Evolutionary conservation across 2,797 vertebrate genomes (phyloP).

Genomic region (Echeneis naucrates): DNA sequence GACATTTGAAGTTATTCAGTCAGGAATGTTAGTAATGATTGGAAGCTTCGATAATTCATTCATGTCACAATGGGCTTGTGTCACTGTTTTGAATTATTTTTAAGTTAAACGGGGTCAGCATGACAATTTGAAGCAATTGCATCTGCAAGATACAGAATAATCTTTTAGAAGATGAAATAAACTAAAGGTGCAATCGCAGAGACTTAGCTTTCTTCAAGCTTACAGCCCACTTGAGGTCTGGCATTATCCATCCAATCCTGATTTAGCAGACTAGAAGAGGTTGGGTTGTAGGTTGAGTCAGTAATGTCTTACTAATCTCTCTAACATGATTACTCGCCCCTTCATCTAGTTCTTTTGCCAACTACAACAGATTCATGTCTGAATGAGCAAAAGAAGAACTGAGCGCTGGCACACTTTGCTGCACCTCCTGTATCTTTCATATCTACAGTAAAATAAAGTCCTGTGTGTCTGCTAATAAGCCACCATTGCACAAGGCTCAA

Average conservation of each 20-base stretch:
- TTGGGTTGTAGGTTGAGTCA: neutral
- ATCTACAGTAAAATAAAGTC: conserved; percentile 47
- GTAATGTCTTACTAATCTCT: conserved; percentile 29
- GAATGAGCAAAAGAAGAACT: neutral
- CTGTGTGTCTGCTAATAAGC: conserved; percentile 11
- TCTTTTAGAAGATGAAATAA: conserved; percentile 3
- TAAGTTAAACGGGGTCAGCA: neutral
- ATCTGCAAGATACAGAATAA: neutral
- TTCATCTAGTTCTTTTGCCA: conserved; percentile 19
- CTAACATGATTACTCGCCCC: conserved; percentile 23
- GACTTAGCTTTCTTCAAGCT: conserved; percentile 30
- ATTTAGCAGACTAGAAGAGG: conserved; percentile 26
- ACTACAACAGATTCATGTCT: conserved; percentile 2
- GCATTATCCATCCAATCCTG: conserved; percentile 1
- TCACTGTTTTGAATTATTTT: conserved; percentile 7
- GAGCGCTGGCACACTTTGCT: conserved; percentile 8
- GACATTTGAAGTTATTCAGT: conserved; percentile 24
- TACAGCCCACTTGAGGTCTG: conserved; percentile 6
- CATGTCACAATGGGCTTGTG: neutral
- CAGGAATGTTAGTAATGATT: conserved; percentile 12
- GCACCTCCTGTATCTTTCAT: conserved; percentile 14
- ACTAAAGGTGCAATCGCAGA: conserved; percentile 18
- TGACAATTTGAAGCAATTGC: neutral
- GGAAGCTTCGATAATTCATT: neutral
- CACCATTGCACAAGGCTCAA: conserved; percentile 1